Evolutionary conservation across 2,113 vertebrate genomes (phyloP).

Genomic region (Erpornis zantholeuca): DNA sequence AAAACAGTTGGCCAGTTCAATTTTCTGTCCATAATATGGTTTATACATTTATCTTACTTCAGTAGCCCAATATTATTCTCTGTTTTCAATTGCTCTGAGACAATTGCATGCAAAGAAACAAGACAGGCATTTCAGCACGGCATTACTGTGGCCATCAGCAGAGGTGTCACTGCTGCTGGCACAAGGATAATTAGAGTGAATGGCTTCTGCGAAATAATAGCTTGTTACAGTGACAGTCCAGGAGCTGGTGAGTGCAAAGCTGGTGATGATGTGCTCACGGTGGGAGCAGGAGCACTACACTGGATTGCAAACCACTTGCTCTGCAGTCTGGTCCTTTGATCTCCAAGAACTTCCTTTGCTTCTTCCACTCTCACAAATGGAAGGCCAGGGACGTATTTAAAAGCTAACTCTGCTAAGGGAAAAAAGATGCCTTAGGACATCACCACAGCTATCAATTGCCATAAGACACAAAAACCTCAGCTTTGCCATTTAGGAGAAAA

Average conservation of each 20-base stretch:
- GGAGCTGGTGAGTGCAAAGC: neutral
- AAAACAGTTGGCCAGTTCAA: neutral
- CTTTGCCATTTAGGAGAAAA: neutral
- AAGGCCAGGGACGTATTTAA: neutral
- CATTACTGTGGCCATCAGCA: neutral
- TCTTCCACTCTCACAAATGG: neutral
- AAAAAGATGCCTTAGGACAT: neutral
- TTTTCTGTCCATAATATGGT: neutral
- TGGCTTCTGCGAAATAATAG: neutral
- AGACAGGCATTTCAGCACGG: fast-evolving
- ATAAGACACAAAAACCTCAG: neutral
- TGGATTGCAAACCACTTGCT: neutral
- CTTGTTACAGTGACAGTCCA: slow-evolving; percentile 28
- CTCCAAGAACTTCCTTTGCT: neutral
- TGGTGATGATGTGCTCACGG: neutral
- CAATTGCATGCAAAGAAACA: neutral
- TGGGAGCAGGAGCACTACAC: neutral
- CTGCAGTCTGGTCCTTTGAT: fast-evolving
- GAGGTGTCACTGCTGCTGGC: neutral
- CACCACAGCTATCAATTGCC: neutral
- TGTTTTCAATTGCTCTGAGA: neutral
- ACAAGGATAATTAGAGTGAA: neutral
- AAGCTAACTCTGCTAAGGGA: neutral
- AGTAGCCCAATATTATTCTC: neutral
- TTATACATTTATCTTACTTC: neutral